Percentiles rank a stretch among this genome's conserved stretches.
Evolutionary conservation across 1,140 invertebrate genomes (phyloP).

Genomic region (Cydia fagiglandana): DNA sequence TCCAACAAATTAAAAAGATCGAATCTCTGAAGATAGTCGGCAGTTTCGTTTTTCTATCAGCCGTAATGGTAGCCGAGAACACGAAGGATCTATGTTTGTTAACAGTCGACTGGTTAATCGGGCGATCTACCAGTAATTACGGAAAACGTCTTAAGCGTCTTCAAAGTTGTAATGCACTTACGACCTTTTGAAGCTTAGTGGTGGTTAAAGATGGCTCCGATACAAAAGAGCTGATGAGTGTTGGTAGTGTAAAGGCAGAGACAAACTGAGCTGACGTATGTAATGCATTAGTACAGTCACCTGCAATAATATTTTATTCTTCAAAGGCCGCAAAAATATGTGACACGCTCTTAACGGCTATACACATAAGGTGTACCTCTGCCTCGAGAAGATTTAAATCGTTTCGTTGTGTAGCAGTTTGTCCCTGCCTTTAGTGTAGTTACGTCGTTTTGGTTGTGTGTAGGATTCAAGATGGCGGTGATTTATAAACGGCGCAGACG

Average conservation of each 20-base stretch:
- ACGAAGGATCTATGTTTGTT: slow-evolving; percentile 18
- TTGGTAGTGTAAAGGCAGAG: neutral
- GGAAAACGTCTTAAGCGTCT: neutral
- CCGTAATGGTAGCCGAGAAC: slow-evolving; percentile 3
- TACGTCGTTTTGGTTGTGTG: slow-evolving; percentile 5
- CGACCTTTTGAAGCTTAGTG: neutral
- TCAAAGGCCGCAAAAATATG: no score
- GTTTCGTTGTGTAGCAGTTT: no score
- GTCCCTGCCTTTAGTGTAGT: neutral
- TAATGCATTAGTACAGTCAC: no score
- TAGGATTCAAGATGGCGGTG: neutral
- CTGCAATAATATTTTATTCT: no score
- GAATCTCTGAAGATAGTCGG: neutral
- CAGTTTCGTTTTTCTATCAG: neutral
- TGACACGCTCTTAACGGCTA: no score
- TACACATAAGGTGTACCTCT: no score
- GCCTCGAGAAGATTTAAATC: no score
- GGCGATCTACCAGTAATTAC: neutral
- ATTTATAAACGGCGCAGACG: slow-evolving; percentile 18
- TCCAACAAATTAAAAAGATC: slow-evolving; percentile 7
- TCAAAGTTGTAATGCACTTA: neutral
- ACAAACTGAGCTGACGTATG: no score
- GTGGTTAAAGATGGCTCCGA: neutral
- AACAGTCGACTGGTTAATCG: slow-evolving; percentile 13
- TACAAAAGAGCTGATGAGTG: slow-evolving; percentile 6